These are phyloP conservation scores for Diceros bicornis DNA, from an alignment of 2,797 vertebrate species.

Conservation along the genomic window DNA sequence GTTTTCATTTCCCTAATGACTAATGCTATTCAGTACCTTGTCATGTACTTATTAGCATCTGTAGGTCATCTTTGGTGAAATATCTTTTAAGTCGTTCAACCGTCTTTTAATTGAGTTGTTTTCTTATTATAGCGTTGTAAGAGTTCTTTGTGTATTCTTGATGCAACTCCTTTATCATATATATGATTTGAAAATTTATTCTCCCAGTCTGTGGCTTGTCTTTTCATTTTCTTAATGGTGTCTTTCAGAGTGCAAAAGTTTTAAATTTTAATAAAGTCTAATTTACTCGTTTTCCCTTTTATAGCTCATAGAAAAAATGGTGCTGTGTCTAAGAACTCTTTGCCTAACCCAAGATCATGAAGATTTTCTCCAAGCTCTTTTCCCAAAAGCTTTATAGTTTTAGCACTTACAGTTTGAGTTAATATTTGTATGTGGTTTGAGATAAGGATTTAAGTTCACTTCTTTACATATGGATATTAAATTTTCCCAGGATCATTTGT, in stretches of 20 bases:
- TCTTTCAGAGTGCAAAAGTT: background rate
- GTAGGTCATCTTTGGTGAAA: background rate
- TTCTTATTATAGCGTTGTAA: background rate
- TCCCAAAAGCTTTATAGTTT: background rate
- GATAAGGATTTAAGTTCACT: background rate
- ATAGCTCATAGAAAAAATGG: constrained; percentile 41
- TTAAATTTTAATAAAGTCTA: background rate
- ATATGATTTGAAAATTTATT: background rate
- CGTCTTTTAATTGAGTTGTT: background rate
- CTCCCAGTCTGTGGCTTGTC: background rate
- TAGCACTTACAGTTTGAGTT: background rate
- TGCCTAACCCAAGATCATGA: background rate
- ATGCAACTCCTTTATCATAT: background rate
- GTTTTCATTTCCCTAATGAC: background rate
- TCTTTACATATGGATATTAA: background rate
- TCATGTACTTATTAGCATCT: background rate
- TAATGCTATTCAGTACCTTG: background rate
- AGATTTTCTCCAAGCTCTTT: background rate
- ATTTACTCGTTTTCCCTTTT: background rate
- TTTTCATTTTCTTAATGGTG: constrained; percentile 25
- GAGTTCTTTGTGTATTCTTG: background rate
- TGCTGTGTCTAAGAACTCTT: background rate
- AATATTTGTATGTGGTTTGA: background rate
- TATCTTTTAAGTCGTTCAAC: background rate
- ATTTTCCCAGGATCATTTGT: background rate